A percentile compares a stretch with the other conserved stretches of the same genome.
Evolutionary conservation across 2,113 vertebrate species (phyloP).

Genomic region (Trinectes maculatus): DNA sequence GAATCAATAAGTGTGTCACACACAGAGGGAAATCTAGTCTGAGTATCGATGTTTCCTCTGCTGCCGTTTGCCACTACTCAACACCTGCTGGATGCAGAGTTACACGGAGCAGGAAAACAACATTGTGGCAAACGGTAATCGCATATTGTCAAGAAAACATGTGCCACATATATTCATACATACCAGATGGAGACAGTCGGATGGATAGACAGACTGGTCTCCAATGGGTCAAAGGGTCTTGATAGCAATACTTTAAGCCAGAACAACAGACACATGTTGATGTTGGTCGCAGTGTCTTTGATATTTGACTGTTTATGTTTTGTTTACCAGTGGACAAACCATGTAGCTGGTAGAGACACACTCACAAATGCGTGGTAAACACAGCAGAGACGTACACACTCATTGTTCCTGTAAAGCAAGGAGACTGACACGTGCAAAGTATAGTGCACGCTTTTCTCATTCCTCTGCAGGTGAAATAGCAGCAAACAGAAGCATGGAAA

Average conservation of each 20-base stretch:
- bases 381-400: background rate
- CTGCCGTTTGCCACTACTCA: conserved; percentile 11
- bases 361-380: background rate
- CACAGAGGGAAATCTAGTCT: conserved; percentile 40
- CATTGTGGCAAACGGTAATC: conserved; percentile 3
- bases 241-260: no score
- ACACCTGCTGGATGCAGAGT: conserved; percentile 24
- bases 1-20: conserved; percentile 59
- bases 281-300: no score
- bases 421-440: conserved; percentile 4
- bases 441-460: conserved; percentile 6
- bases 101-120: conserved; percentile 13
- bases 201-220: no score
- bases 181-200: no score
- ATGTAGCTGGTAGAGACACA: no score
- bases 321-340: no score
- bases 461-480: conserved; percentile 1
- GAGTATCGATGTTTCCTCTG: conserved; percentile 53
- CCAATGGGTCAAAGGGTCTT: conserved; percentile 36
- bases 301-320: conserved; percentile 45
- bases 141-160: background rate
- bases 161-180: no score
- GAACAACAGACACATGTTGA: no score
- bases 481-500: background rate
- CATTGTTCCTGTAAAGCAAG: background rate